Base-by-base conservation (phyloP, 2,888 invertebrate genomes). In the Cryptophagus acutangulus region DNA sequence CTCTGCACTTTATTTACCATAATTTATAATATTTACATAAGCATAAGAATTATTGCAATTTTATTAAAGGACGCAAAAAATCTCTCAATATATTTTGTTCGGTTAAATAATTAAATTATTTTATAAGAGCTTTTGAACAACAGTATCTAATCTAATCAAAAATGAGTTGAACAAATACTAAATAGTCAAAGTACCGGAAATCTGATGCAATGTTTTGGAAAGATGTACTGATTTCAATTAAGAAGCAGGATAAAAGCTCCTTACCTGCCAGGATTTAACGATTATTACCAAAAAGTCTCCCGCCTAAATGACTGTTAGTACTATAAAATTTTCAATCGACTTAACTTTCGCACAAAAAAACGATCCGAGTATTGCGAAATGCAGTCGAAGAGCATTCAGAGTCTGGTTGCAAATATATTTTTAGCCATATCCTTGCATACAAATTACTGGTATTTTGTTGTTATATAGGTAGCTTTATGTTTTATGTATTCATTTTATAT, bases 141-240 rank as follows among this genome's bases (percentile, higher is more conserved):
- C 5, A 20, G 9, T 9, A 20, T 6, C 9, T 9, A 6, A 20
- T 5, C 31, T 31, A 48, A 52, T 48, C 45, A 44, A 45, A 49
- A 40, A 45, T 48, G 42, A 48, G 46, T 40, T 41, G 39, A 36
- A 39, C 42, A 47, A 37, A 47, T 39, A 42, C 38, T 47, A 46
- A 49, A 54, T 50, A 46, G 45, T 39, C 45, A 50, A 55, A 55
- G 50, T 42, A 50, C 48, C 51, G 55, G 55, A 56, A 59, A 58
- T 54, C 48, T 45, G 49, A 49, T 38, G 50, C 50, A 60, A 58
- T 59, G 57, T 57, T 52, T 51, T 49, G 61, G 59, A 61, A 61
- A 58, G 54, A 58, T 58, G 54, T 51, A 44, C 54, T 56, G 58
- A 61, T 61, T 58, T 58, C 61, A 59, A 61, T 61, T 61, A 59